Evolutionary conservation across 2,797 vertebrate genomes (phyloP).

Genomic region (Gallinago stenura): DNA sequence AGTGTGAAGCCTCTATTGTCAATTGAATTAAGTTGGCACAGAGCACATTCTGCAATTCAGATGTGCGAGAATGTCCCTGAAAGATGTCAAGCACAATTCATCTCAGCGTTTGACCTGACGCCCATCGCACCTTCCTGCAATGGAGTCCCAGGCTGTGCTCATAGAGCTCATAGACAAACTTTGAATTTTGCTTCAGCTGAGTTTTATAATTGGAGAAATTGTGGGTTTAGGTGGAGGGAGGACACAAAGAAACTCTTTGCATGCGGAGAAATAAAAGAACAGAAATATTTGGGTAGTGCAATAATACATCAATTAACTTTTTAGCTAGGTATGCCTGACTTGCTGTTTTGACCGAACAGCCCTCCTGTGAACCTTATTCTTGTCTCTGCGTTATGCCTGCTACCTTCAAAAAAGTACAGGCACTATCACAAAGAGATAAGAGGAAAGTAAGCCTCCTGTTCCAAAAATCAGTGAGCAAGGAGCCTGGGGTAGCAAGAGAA

Average conservation of each 20-base stretch:
- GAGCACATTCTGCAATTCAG: constrained; percentile 67
- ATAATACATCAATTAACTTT: constrained; percentile 61
- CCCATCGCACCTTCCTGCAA: constrained; percentile 29
- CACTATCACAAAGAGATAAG: constrained; percentile 10
- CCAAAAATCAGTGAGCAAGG: not conserved
- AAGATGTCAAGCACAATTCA: constrained; percentile 58
- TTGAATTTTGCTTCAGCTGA: constrained; percentile 14
- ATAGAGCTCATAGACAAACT: not conserved
- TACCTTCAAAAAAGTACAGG: not conserved
- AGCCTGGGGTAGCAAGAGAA: not conserved
- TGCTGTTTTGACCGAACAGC: not conserved
- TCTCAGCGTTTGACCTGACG: constrained; percentile 39
- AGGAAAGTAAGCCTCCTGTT: not conserved
- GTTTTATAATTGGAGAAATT: constrained; percentile 46
- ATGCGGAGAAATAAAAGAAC: not conserved
- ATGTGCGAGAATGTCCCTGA: constrained; percentile 37
- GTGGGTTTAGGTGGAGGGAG: not conserved
- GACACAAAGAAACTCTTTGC: constrained; percentile 21
- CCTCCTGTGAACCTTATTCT: not conserved
- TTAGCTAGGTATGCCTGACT: constrained; percentile 6
- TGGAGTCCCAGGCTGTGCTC: not conserved
- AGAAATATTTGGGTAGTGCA: constrained; percentile 30
- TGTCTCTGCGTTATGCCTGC: not conserved
- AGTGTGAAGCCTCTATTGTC: constrained; percentile 41
- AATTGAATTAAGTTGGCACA: constrained; percentile 55